These are phyloP conservation scores for Eudorcas thomsonii DNA, from an alignment of 2,113 vertebrate genomes.

Conservation along the genomic window DNA sequence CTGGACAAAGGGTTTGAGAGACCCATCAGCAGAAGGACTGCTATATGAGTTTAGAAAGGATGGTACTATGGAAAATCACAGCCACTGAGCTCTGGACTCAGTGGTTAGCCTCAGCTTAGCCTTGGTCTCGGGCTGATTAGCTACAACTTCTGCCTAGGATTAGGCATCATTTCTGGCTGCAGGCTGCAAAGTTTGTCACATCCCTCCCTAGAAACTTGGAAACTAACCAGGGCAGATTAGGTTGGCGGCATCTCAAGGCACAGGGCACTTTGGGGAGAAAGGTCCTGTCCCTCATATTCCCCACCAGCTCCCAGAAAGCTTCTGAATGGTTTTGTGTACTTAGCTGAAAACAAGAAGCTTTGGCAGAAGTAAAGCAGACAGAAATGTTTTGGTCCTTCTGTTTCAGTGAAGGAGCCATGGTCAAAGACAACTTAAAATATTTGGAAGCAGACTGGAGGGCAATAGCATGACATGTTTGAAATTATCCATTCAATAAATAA, in stretches of 20 bases:
- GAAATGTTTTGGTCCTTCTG: constrained; percentile 28
- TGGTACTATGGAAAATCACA: background rate
- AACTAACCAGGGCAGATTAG: background rate
- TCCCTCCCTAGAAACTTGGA: background rate
- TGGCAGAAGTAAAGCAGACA: constrained; percentile 50
- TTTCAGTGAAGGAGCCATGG: constrained; percentile 36
- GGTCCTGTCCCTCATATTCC: background rate
- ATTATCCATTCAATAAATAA: constrained; percentile 35
- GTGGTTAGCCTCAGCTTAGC: background rate
- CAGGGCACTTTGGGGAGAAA: background rate
- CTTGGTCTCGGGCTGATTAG: background rate
- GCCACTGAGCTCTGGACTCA: background rate
- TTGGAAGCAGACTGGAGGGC: constrained; percentile 49
- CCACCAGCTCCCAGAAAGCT: constrained; percentile 10
- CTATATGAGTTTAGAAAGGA: background rate
- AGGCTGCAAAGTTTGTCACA: background rate
- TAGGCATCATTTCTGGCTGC: background rate
- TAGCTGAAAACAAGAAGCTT: constrained; percentile 63
- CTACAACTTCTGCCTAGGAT: background rate
- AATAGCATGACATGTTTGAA: constrained; percentile 45
- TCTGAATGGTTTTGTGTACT: constrained; percentile 42
- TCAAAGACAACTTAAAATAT: constrained; percentile 63
- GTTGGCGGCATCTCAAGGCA: background rate
- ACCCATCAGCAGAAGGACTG: background rate
- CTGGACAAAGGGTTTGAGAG: background rate